phyloP scores from a whole-genome alignment of 2,888 invertebrate species.

The Trichacis sp. region DNA sequence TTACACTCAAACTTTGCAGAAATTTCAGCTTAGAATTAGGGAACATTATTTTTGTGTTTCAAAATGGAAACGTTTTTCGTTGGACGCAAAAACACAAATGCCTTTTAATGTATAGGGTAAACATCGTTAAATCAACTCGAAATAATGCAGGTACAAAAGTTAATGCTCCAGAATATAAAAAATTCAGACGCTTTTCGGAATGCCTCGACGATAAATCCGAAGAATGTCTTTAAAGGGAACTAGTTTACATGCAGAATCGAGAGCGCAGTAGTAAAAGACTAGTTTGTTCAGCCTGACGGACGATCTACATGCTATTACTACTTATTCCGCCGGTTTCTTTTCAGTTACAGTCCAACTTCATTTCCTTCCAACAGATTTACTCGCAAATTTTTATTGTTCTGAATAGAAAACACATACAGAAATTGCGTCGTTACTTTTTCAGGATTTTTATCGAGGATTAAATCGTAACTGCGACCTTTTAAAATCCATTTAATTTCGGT shows the following conservation, averaged over 20 bases:
- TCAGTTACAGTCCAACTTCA: neutral
- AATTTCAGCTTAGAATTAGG: no score
- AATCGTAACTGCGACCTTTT: no score
- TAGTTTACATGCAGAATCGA: slow-evolving; percentile 7
- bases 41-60: no score
- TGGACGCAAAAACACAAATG: no score
- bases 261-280: slow-evolving; percentile 11
- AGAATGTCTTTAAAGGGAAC: neutral
- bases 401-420: neutral
- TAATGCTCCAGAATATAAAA: neutral
- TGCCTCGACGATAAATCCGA: neutral
- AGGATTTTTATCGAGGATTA: no score
- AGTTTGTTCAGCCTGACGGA: slow-evolving; percentile 22
- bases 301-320: slow-evolving; percentile 28
- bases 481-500: no score
- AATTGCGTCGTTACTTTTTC: no score
- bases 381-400: neutral
- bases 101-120: no score
- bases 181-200: neutral
- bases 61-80: no score
- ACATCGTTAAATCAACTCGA: no score
- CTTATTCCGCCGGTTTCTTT: slow-evolving; percentile 12
- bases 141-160: neutral
- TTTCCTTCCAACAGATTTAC: neutral
- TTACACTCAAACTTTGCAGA: no score